phyloP scores from a whole-genome alignment of 2,797 vertebrate species.

The Rachycentron canadum region DNA sequence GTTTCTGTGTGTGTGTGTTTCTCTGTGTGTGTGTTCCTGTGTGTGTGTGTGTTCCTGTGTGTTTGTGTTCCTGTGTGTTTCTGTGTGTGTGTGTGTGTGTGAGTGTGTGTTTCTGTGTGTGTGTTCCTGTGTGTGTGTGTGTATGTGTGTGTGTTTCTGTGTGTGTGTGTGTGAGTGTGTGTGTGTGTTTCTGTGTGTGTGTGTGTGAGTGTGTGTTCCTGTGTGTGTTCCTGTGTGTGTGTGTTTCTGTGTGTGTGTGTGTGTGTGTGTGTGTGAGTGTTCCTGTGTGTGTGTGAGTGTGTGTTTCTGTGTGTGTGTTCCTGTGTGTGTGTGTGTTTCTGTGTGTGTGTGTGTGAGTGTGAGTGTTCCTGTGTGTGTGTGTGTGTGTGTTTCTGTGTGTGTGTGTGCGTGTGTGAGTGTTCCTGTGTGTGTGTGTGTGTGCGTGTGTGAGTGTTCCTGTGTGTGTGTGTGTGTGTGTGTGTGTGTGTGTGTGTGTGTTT shows the following conservation, averaged over 20 bases:
- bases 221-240: slow-evolving; percentile 78
- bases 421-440: slow-evolving; percentile 72
- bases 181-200: too few relatives aligned
- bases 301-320: slow-evolving; percentile 80
- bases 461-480: slow-evolving; percentile 77
- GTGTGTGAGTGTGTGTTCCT: slow-evolving; percentile 76
- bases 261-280: slow-evolving; percentile 83
- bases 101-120: slow-evolving; percentile 46
- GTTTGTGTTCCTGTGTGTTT: too few relatives aligned
- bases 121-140: slow-evolving; percentile 82
- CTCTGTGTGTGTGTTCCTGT: slow-evolving; percentile 83
- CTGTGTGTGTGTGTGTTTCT: slow-evolving; percentile 68
- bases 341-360: slow-evolving; percentile 75
- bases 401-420: slow-evolving; percentile 77
- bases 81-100: slow-evolving; percentile 68
- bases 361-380: slow-evolving; percentile 80
- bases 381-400: slow-evolving; percentile 66
- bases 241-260: slow-evolving; percentile 59
- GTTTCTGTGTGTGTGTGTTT: slow-evolving; percentile 60
- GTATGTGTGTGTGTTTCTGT: slow-evolving; percentile 69
- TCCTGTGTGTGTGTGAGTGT: slow-evolving; percentile 56
- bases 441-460: slow-evolving; percentile 70
- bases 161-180: slow-evolving; percentile 77
- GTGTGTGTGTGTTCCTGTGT: slow-evolving; percentile 75
- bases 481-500: slow-evolving; percentile 70